A percentile compares a stretch with the other conserved stretches of the same genome.
Conservation (phyloP, 2,797 vertebrate species). For the Macrochelys suwanniensis region DNA sequence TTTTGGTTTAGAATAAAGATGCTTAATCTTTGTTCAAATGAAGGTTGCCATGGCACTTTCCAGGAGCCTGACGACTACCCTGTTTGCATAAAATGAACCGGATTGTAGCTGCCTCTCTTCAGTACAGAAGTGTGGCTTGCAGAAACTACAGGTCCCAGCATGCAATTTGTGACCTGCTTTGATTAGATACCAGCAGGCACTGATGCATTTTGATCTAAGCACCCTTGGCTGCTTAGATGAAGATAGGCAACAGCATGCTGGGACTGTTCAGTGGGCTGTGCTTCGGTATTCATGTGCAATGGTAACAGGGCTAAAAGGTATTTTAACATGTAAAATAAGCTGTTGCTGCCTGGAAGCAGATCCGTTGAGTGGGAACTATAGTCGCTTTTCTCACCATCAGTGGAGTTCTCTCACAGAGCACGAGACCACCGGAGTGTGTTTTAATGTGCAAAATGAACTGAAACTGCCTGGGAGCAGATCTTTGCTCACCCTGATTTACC, state of each 20-base stretch:
- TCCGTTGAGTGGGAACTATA: neutral
- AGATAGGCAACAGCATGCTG: rapidly evolving
- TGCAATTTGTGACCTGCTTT: neutral
- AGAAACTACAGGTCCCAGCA: neutral
- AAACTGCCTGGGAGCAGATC: neutral
- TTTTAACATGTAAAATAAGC: neutral
- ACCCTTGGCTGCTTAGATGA: neutral
- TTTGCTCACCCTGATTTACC: rapidly evolving
- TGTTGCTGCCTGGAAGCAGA: neutral
- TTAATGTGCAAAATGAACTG: rapidly evolving
- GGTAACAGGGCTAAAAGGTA: neutral
- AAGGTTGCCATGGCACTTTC: neutral
- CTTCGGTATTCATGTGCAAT: neutral
- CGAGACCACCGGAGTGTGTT: neutral
- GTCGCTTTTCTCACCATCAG: neutral
- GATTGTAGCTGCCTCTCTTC: neutral
- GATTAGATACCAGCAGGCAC: neutral
- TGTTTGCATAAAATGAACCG: neutral
- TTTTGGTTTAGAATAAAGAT: neutral
- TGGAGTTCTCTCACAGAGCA: neutral
- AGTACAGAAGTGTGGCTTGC: neutral
- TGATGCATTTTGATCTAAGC: rapidly evolving
- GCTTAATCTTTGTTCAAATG: neutral
- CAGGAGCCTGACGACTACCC: neutral
- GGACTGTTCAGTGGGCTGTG: neutral